These are phyloP conservation scores for Volucella zonaria DNA, from an alignment of 2,888 invertebrate genomes.

Conservation along the genomic window DNA sequence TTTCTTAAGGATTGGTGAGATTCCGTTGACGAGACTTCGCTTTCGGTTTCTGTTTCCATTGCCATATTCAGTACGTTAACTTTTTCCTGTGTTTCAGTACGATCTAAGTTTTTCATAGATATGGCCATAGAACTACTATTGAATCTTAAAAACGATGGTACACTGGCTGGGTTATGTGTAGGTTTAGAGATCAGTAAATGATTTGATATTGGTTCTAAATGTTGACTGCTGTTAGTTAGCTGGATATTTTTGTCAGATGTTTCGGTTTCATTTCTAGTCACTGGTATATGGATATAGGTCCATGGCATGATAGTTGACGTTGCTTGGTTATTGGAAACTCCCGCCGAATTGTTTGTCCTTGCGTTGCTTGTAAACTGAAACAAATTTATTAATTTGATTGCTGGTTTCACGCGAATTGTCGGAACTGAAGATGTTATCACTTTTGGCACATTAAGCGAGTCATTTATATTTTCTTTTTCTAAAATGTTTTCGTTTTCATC, in stretches of 20 bases:
- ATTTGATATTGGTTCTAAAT: neutral
- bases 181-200: neutral
- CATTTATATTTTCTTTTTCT: too few species aligned
- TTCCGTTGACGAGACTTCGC: neutral
- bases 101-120: constrained; percentile 27
- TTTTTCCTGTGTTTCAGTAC: neutral
- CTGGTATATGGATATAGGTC: constrained; percentile 50
- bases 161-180: neutral
- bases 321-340: neutral
- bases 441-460: neutral
- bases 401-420: constrained; percentile 7
- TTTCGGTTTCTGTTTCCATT: neutral
- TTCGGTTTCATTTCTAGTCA: neutral
- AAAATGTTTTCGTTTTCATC: too few species aligned
- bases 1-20: neutral
- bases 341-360: neutral
- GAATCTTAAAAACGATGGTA: constrained; percentile 48
- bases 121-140: constrained; percentile 53
- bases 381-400: constrained; percentile 41
- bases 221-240: too few species aligned
- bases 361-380: constrained; percentile 8
- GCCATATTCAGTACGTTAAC: constrained; percentile 34
- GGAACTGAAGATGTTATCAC: neutral
- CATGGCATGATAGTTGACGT: constrained; percentile 23
- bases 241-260: neutral